Evolutionary conservation across 2,113 vertebrate genomes (phyloP).

Genomic region (Pundamilia nyererei): DNA sequence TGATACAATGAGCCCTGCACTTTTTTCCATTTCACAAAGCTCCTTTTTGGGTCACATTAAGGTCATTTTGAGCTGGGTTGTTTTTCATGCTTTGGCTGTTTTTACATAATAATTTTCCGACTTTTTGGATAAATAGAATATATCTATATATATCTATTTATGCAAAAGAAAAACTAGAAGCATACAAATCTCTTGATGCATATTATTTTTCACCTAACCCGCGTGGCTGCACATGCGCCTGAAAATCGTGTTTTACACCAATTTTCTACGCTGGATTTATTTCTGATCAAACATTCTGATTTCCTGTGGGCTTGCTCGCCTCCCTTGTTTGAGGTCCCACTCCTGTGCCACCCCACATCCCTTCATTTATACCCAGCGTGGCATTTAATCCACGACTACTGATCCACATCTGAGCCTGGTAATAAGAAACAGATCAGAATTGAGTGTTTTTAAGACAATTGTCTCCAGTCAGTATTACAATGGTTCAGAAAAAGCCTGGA

Average conservation of each 20-base stretch:
- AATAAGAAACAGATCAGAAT: background rate
- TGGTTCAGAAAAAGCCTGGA: background rate
- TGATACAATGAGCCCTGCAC: background rate
- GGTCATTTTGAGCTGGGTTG: background rate
- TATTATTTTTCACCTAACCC: background rate
- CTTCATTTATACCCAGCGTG: background rate
- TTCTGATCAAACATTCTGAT: background rate
- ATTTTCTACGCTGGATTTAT: background rate
- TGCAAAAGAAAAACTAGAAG: background rate
- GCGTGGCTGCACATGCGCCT: background rate
- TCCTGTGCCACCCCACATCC: background rate
- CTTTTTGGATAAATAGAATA: background rate
- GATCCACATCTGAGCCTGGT: background rate
- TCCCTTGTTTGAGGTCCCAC: background rate
- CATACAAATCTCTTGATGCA: background rate
- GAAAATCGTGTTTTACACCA: background rate
- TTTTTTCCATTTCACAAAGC: background rate
- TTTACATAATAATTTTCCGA: rapidly evolving
- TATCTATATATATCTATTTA: background rate
- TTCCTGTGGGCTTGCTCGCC: background rate
- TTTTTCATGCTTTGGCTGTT: background rate
- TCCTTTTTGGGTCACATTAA: background rate
- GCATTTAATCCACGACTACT: background rate
- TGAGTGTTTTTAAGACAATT: background rate
- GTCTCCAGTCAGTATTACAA: background rate